These are phyloP conservation scores for Harlomillsia oculata DNA, from an alignment of 1,140 invertebrate genomes.

Conservation along the genomic window DNA sequence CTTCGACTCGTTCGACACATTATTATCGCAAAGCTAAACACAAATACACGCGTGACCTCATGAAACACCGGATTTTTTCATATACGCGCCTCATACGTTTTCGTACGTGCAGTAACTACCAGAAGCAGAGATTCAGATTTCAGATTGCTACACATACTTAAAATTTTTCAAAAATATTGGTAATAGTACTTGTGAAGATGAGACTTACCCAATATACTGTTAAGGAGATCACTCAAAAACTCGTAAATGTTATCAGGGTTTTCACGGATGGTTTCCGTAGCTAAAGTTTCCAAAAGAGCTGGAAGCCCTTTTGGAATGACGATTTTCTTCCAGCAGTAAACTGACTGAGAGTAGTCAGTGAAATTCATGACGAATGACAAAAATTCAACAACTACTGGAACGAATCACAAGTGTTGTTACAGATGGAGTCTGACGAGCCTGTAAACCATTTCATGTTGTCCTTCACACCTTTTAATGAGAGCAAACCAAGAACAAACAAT, in stretches of 20 bases:
- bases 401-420: no score
- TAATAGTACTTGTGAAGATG: background rate
- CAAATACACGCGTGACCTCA: background rate
- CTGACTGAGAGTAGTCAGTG: no score
- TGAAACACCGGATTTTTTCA: background rate
- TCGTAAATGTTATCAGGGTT: conserved; percentile 22
- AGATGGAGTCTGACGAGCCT: no score
- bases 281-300: conserved; percentile 11
- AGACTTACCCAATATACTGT: conserved; percentile 15
- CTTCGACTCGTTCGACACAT: no score
- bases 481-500: no score
- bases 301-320: conserved; percentile 24
- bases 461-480: no score
- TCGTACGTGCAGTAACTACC: background rate
- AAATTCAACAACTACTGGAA: no score
- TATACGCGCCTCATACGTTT: background rate
- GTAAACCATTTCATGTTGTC: no score
- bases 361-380: no score
- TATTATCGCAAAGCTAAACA: no score
- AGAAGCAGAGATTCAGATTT: background rate
- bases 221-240: conserved; percentile 14
- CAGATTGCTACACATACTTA: no score
- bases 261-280: conserved; percentile 18
- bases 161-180: background rate
- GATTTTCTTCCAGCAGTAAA: conserved; percentile 19